Evolutionary conservation across 1,140 invertebrate genomes (phyloP).

Genomic region (Popillia japonica): DNA sequence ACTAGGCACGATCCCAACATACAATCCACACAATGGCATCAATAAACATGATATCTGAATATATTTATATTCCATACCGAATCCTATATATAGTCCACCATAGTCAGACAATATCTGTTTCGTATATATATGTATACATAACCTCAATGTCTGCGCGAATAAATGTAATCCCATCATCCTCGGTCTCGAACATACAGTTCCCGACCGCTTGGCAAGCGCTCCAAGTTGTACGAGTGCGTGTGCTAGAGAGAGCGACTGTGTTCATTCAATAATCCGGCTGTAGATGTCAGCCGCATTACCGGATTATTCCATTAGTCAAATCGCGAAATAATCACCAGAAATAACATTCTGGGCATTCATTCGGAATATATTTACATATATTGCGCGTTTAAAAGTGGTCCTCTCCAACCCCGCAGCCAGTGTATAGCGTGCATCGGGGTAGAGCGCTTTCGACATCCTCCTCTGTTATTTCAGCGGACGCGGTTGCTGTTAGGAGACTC

Average conservation of each 20-base stretch:
- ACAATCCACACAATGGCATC: too few relatives aligned
- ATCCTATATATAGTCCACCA: too few relatives aligned
- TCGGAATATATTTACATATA: constrained; percentile 46
- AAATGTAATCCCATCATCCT: constrained; percentile 32
- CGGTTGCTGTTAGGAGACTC: too few relatives aligned
- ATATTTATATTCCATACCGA: too few relatives aligned
- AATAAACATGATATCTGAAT: too few relatives aligned
- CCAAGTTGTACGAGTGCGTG: too few relatives aligned
- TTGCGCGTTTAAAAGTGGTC: constrained; percentile 12
- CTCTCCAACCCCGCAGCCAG: background rate
- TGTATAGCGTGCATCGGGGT: too few relatives aligned
- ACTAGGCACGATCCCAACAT: too few relatives aligned
- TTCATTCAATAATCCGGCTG: constrained; percentile 32
- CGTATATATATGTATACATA: too few relatives aligned
- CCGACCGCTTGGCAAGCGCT: background rate
- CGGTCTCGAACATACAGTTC: background rate
- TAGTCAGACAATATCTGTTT: background rate
- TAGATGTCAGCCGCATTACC: constrained; percentile 43
- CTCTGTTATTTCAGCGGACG: too few relatives aligned
- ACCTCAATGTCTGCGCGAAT: background rate
- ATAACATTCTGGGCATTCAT: constrained; percentile 42
- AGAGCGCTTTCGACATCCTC: too few relatives aligned
- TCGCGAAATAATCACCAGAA: constrained; percentile 47
- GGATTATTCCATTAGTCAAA: constrained; percentile 49
- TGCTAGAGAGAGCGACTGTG: background rate